Evolutionary conservation across 2,797 vertebrate genomes (phyloP).

Genomic region (Lepus townsendii): DNA sequence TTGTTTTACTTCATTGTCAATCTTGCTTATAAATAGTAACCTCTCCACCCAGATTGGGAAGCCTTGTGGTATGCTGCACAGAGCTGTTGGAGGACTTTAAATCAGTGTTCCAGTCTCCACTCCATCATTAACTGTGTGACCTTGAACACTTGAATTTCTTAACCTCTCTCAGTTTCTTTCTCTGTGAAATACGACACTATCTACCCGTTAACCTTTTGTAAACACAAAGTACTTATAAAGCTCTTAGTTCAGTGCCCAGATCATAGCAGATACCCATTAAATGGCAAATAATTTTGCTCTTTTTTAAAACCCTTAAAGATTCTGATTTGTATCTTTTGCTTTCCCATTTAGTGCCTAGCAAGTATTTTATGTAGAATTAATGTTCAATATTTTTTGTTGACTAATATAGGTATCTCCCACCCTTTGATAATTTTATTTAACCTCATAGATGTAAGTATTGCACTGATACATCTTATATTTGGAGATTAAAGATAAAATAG

Average conservation of each 20-base stretch:
- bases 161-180: constrained; percentile 5
- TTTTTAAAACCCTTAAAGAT: constrained; percentile 20
- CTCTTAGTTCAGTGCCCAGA: not conserved
- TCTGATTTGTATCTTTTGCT: not conserved
- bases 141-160: not conserved
- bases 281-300: not conserved
- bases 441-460: constrained; percentile 19
- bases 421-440: constrained; percentile 50
- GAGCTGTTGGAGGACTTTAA: not conserved
- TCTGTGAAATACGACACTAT: constrained; percentile 17
- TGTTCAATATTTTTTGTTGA: constrained; percentile 47
- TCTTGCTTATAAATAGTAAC: not conserved
- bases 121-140: not conserved
- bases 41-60: not conserved
- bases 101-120: not conserved
- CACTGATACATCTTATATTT: not conserved
- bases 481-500: constrained; percentile 62
- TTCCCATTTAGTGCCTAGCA: not conserved
- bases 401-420: constrained; percentile 17
- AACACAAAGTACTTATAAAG: not conserved
- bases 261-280: not conserved
- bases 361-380: constrained; percentile 27
- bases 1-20: not conserved
- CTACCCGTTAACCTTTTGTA: not conserved
- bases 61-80: not conserved